Conservation (phyloP, 2,888 invertebrate genomes). For the Punctoribates punctum region DNA sequence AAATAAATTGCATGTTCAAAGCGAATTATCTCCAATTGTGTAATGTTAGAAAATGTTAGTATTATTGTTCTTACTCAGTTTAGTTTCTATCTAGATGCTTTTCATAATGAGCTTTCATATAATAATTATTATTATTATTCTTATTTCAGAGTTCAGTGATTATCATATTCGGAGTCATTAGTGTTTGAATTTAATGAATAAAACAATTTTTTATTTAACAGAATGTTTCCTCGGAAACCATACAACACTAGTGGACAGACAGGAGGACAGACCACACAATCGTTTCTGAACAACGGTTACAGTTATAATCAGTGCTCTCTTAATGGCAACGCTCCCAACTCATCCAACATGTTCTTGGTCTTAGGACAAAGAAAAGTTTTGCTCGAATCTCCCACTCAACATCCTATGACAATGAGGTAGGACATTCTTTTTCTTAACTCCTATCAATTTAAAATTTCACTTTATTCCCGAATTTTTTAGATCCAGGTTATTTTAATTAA, state of each 20-base stretch:
- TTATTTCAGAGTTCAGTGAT: background rate
- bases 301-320: background rate
- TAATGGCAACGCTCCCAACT: background rate
- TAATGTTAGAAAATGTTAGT: too few relatives aligned
- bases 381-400: background rate
- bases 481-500: too few relatives aligned
- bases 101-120: too few relatives aligned
- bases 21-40: too few relatives aligned
- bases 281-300: background rate
- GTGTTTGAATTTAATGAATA: background rate
- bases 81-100: too few relatives aligned
- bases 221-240: constrained; percentile 16
- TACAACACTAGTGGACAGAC: background rate
- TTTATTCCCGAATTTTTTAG: too few relatives aligned
- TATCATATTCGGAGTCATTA: background rate
- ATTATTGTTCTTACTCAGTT: too few relatives aligned
- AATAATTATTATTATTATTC: too few relatives aligned
- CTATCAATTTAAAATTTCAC: too few relatives aligned
- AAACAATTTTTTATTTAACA: background rate
- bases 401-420: background rate
- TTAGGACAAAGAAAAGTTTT: background rate
- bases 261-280: background rate
- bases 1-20: too few relatives aligned
- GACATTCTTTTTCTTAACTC: too few relatives aligned
- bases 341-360: background rate